A percentile compares a stretch with the other conserved stretches of the same genome.
Conservation (phyloP, 2,888 invertebrate genomes). For the Odontomyia ornata region DNA sequence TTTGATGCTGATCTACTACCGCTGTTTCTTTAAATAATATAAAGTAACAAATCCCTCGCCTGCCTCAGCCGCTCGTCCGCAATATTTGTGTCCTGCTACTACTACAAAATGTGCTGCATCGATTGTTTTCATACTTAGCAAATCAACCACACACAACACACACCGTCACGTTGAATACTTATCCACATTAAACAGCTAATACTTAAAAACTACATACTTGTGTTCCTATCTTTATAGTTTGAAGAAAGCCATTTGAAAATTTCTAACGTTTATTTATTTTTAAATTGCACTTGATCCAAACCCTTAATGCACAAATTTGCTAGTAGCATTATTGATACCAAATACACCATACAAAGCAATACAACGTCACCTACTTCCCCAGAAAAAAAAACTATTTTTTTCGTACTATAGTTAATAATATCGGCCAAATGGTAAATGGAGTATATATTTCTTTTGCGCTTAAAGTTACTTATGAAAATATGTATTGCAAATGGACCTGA, state of each 20-base stretch:
- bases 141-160: not conserved
- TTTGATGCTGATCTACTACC: conserved; percentile 40
- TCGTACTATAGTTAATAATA: conserved; percentile 5
- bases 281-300: conserved; percentile 18
- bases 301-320: not conserved
- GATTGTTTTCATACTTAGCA: conserved; percentile 35
- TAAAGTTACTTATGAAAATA: conserved; percentile 35
- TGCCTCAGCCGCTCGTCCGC: conserved; percentile 37
- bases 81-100: conserved; percentile 36
- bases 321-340: conserved; percentile 9
- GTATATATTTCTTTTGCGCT: conserved; percentile 44
- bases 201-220: conserved; percentile 2
- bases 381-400: not conserved
- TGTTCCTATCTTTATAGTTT: not conserved
- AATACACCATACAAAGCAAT: not conserved
- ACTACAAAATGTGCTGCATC: conserved; percentile 34
- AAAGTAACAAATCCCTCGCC: conserved; percentile 13
- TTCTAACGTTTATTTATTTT: not conserved
- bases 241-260: conserved; percentile 4
- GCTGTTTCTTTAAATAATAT: conserved; percentile 19
- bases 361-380: not conserved
- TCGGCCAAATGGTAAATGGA: conserved; percentile 41
- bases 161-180: conserved; percentile 5
- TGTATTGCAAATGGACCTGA: conserved; percentile 44
- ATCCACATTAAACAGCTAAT: conserved; percentile 1